A percentile compares a stretch with the other conserved stretches of the same genome.
Conservation (phyloP, 2,797 vertebrate species). For the Propithecus perrieri region DNA sequence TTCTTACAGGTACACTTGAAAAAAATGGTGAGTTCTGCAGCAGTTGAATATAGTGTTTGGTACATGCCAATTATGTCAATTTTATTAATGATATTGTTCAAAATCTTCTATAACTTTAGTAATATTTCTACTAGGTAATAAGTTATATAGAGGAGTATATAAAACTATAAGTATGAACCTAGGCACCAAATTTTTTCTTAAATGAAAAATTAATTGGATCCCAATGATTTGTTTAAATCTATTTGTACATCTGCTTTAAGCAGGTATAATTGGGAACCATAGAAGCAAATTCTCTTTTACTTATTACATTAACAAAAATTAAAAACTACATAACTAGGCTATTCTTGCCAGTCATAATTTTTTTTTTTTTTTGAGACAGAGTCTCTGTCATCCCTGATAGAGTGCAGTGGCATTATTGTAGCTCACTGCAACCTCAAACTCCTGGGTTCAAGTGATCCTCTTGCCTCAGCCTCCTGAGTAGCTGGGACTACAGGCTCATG, state of each 20-base stretch:
- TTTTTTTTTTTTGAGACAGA: too few species aligned
- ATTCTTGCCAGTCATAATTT: not conserved
- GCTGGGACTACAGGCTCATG: too few species aligned
- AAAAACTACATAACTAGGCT: not conserved
- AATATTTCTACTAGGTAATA: not conserved
- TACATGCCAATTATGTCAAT: not conserved
- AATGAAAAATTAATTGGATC: not conserved
- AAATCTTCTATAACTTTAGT: not conserved
- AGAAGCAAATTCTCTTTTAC: not conserved
- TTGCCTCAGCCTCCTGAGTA: too few species aligned
- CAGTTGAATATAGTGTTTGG: not conserved
- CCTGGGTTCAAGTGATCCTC: too few species aligned
- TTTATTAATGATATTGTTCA: not conserved
- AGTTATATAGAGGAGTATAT: not conserved
- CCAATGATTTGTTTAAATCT: not conserved
- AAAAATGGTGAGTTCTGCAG: not conserved
- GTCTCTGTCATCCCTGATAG: too few species aligned
- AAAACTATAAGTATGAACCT: not conserved
- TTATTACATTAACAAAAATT: not conserved
- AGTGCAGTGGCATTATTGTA: too few species aligned
- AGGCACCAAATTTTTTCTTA: not conserved
- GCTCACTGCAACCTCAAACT: too few species aligned
- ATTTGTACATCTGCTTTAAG: not conserved
- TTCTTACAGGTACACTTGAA: not conserved
- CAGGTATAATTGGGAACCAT: not conserved